Percentiles rank a stretch among this genome's conserved stretches.
phyloP scores from a whole-genome alignment of 2,888 invertebrate genomes.

The Drosophila anceps region DNA sequence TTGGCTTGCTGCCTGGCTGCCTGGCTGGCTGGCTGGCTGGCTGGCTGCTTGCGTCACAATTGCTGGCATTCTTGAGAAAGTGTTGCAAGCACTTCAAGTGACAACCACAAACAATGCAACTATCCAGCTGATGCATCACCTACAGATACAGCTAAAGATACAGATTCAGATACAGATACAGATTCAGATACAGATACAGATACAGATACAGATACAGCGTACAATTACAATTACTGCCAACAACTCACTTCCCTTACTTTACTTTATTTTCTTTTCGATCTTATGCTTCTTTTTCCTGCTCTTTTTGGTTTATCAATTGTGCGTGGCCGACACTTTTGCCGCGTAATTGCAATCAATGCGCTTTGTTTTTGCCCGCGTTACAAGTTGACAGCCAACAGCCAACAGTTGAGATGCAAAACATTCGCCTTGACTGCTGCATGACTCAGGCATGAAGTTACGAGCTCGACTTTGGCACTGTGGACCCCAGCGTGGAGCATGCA shows the following conservation, averaged over 20 bases:
- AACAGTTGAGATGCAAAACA: slow-evolving; percentile 37
- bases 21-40: slow-evolving; percentile 1
- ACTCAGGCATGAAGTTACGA: slow-evolving; percentile 29
- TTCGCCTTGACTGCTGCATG: slow-evolving; percentile 35
- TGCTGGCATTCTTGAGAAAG: slow-evolving; percentile 70
- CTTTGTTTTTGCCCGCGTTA: slow-evolving; percentile 46
- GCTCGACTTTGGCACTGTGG: not conserved
- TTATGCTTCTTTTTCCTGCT: not conserved
- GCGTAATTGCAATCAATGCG: slow-evolving; percentile 70
- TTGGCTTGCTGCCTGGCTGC: slow-evolving; percentile 18
- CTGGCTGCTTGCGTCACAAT: slow-evolving; percentile 54
- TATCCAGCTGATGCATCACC: slow-evolving; percentile 31
- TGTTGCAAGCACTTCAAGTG: slow-evolving; percentile 81
- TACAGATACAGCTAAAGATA: slow-evolving; percentile 29
- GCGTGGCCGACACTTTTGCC: slow-evolving; percentile 60
- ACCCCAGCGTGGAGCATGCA: slow-evolving; percentile 31
- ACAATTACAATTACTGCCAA: slow-evolving; percentile 39
- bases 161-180: slow-evolving; percentile 33
- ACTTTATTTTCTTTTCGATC: slow-evolving; percentile 19
- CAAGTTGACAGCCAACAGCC: slow-evolving; percentile 35
- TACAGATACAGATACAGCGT: slow-evolving; percentile 30
- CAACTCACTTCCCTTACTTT: slow-evolving; percentile 55
- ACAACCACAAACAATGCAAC: slow-evolving; percentile 63
- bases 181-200: slow-evolving; percentile 31
- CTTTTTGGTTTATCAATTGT: slow-evolving; percentile 45